Evolutionary conservation across 1,140 invertebrate genomes (phyloP).

Genomic region (Liolophura sinensis): DNA sequence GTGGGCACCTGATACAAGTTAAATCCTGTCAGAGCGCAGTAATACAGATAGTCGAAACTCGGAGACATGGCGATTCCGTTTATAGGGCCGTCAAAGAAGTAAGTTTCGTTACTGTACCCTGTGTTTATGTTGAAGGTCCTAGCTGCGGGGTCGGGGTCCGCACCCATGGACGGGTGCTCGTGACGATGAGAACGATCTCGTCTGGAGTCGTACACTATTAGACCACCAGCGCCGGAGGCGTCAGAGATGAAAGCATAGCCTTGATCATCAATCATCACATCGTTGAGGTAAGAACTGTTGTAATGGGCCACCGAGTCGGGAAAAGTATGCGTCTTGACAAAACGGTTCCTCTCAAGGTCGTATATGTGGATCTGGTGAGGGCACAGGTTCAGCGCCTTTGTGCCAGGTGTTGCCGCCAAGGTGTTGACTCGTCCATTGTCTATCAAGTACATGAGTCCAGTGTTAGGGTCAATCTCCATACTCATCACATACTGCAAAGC

Average conservation of each 20-base stretch:
- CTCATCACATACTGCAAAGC: background rate
- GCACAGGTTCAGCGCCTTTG: slow-evolving; percentile 23
- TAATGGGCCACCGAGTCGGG: slow-evolving; percentile 22
- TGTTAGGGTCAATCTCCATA: slow-evolving; percentile 1
- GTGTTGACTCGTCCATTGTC: background rate
- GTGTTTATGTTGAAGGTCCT: background rate
- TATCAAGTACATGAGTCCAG: background rate
- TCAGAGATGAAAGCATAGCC: slow-evolving; percentile 2
- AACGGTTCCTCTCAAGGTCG: slow-evolving; percentile 16
- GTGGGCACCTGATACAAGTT: background rate
- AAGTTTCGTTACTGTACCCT: background rate
- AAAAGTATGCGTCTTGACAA: slow-evolving; percentile 18
- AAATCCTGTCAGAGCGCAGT: background rate
- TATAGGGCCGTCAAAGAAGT: background rate
- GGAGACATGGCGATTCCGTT: background rate
- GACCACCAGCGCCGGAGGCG: background rate
- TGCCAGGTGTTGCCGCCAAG: background rate
- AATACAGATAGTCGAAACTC: background rate
- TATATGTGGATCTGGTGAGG: slow-evolving; percentile 29
- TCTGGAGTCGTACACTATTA: slow-evolving; percentile 2
- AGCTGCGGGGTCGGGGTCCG: background rate
- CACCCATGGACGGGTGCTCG: background rate
- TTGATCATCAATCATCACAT: slow-evolving; percentile 34
- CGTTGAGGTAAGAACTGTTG: slow-evolving; percentile 29
- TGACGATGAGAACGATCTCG: background rate